These are phyloP conservation scores for Poecilus cupreus DNA, from an alignment of 2,888 invertebrate species.

Conservation along the genomic window DNA sequence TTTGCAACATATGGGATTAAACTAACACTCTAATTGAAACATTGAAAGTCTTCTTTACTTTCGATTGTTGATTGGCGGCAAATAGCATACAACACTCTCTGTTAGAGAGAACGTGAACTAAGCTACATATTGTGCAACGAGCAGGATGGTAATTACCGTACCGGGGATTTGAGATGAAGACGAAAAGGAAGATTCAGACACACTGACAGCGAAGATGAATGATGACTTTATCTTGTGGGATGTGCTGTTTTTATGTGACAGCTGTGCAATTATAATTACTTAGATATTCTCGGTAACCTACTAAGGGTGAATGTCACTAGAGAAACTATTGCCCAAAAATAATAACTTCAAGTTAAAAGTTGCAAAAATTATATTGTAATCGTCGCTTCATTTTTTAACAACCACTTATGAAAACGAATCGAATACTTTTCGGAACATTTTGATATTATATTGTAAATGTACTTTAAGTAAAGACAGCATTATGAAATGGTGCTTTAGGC, in stretches of 20 bases:
- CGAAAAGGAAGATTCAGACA: not conserved
- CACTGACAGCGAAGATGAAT: not conserved
- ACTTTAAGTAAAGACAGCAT: too few species aligned
- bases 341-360: too few species aligned
- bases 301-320: too few species aligned
- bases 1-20: not conserved
- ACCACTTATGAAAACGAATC: too few species aligned
- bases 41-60: slow-evolving; percentile 36
- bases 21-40: slow-evolving; percentile 15
- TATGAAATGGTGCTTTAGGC: too few species aligned
- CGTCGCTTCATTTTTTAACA: too few species aligned
- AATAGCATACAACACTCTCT: not conserved
- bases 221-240: slow-evolving; percentile 1
- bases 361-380: too few species aligned
- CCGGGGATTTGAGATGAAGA: not conserved
- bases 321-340: too few species aligned
- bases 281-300: too few species aligned
- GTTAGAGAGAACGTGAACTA: not conserved
- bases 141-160: not conserved
- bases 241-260: not conserved
- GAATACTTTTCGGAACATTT: too few species aligned
- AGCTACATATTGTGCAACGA: not conserved
- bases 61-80: slow-evolving; percentile 11
- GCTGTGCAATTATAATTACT: not conserved
- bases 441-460: too few species aligned